A percentile compares a stretch with the other conserved stretches of the same genome.
phyloP scores from a whole-genome alignment of 2,797 vertebrate species.

The Pseudochirops corinnae region DNA sequence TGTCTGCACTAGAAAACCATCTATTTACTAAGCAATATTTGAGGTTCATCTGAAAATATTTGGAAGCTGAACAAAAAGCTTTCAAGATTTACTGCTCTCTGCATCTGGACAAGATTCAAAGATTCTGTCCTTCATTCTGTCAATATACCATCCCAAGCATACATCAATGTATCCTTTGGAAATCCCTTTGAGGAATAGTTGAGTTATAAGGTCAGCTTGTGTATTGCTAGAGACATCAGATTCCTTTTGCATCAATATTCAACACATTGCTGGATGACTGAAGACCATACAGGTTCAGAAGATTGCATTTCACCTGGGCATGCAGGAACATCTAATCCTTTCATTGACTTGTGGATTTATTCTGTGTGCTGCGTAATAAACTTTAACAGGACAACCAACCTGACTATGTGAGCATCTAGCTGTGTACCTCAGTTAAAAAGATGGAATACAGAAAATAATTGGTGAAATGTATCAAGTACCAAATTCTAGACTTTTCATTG shows the following conservation, averaged over 20 bases:
- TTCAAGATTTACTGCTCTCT: neutral
- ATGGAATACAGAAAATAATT: conserved; percentile 91
- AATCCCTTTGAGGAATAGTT: conserved; percentile 96
- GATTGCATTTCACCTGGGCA: conserved; percentile 97
- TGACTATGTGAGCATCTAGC: conserved; percentile 95
- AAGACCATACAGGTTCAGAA: conserved; percentile 91
- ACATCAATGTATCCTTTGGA: conserved; percentile 96
- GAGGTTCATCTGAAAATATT: neutral
- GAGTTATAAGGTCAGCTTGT: conserved; percentile 96
- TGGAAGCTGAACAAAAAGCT: neutral
- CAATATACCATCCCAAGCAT: conserved; percentile 86
- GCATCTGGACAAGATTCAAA: neutral
- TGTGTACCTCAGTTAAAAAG: conserved; percentile 93
- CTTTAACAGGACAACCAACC: conserved; percentile 97
- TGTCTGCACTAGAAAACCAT: conserved; percentile 96
- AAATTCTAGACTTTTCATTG: conserved; percentile 92
- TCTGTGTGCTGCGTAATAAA: conserved; percentile 93
- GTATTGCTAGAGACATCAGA: conserved; percentile 97
- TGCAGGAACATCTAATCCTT: conserved; percentile 95
- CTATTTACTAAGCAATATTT: conserved; percentile 89
- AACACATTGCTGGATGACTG: conserved; percentile 95
- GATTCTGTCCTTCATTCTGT: neutral
- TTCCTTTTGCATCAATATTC: conserved; percentile 95
- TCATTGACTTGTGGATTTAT: conserved; percentile 96
- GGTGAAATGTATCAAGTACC: conserved; percentile 93